Conservation (phyloP, 2,888 invertebrate genomes). For the Tanypteryx hageni region DNA sequence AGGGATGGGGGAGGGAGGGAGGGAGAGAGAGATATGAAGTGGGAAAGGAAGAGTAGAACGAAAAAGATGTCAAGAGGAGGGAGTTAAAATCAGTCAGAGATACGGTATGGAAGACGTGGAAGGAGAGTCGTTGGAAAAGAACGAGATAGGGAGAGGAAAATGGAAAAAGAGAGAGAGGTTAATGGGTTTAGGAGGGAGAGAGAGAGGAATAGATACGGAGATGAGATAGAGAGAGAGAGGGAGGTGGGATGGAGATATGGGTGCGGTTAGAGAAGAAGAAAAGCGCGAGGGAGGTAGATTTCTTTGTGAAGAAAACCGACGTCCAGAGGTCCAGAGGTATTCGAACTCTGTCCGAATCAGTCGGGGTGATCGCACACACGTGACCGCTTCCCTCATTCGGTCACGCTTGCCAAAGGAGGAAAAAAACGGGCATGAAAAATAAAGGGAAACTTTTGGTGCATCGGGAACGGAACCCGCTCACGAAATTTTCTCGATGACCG, state of each 20-base stretch:
- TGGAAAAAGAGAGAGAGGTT: neutral
- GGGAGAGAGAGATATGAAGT: neutral
- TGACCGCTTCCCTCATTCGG: conserved; percentile 9
- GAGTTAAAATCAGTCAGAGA: neutral
- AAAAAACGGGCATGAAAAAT: neutral
- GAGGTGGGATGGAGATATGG: neutral
- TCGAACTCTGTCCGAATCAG: neutral
- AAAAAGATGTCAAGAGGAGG: neutral
- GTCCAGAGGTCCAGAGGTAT: neutral
- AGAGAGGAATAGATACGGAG: neutral
- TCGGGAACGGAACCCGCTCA: neutral
- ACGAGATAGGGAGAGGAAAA: neutral
- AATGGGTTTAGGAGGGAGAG: neutral
- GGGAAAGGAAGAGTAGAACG: neutral
- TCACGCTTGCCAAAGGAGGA: neutral
- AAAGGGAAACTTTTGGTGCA: neutral
- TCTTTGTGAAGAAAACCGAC: neutral
- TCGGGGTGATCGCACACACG: neutral
- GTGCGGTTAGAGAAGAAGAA: neutral
- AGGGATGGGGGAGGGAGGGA: neutral
- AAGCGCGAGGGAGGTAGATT: neutral
- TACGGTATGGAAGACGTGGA: neutral
- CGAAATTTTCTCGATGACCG: conserved; percentile 7
- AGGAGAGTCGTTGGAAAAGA: neutral
- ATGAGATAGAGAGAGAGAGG: neutral